These are phyloP conservation scores for Thunnus albacares DNA, from an alignment of 2,797 vertebrate species.

Conservation along the genomic window DNA sequence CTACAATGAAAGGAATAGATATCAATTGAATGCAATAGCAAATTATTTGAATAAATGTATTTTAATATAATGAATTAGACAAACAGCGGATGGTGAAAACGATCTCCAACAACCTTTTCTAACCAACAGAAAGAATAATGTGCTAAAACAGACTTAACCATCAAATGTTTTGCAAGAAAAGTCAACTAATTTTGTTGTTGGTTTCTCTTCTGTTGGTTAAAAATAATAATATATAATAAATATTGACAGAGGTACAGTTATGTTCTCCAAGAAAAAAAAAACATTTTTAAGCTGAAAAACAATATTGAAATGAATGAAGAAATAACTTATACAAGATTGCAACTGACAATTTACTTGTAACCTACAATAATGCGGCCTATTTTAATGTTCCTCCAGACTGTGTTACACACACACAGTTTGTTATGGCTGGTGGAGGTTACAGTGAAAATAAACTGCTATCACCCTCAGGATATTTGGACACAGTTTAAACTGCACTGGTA, in stretches of 20 bases:
- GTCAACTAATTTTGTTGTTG: neutral
- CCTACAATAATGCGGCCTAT: neutral
- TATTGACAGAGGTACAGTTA: neutral
- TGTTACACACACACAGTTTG: slow-evolving; percentile 44
- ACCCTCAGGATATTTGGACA: slow-evolving; percentile 57
- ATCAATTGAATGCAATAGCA: too few species aligned
- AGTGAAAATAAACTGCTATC: slow-evolving; percentile 43
- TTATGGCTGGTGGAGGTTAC: slow-evolving; percentile 52
- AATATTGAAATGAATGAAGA: neutral
- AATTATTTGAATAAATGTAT: too few species aligned
- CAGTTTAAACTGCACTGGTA: slow-evolving; percentile 42
- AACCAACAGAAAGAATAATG: too few species aligned
- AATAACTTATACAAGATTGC: neutral
- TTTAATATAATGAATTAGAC: too few species aligned
- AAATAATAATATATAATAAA: neutral
- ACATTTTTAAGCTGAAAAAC: neutral
- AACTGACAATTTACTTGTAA: slow-evolving; percentile 1
- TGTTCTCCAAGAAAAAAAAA: neutral
- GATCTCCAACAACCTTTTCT: too few species aligned
- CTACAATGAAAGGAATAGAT: neutral
- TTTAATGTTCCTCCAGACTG: slow-evolving; percentile 19
- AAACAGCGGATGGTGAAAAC: too few species aligned
- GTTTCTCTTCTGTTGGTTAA: neutral
- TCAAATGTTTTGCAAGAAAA: neutral
- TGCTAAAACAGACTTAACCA: neutral